Percentiles rank a stretch among this genome's conserved stretches.
phyloP scores from a whole-genome alignment of 2,113 vertebrate genomes.

The Sander lucioperca region DNA sequence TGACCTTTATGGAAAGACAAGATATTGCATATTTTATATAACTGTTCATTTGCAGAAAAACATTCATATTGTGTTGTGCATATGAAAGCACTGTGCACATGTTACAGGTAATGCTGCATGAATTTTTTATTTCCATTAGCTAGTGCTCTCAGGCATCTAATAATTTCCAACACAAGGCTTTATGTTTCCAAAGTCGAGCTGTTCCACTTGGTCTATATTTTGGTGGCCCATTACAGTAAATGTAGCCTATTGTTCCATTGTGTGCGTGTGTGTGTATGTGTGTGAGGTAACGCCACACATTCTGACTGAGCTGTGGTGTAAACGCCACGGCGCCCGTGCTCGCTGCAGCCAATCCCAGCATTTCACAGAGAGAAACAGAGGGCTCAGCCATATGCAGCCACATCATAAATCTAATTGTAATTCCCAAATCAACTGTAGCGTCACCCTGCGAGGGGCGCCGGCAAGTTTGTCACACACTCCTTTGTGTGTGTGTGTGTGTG shows the following conservation, averaged over 20 bases:
- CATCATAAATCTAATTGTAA: conserved; percentile 90
- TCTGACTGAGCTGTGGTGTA: conserved; percentile 67
- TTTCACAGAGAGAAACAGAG: conserved; percentile 78
- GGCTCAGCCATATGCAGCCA: conserved; percentile 84
- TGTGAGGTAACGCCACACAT: conserved; percentile 69
- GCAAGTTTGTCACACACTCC: conserved; percentile 73
- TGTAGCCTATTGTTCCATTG: conserved; percentile 76
- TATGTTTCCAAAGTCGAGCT: conserved; percentile 67
- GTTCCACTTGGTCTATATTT: conserved; percentile 70
- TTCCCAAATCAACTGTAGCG: conserved; percentile 84
- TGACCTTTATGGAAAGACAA: background rate
- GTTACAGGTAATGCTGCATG: conserved; percentile 53
- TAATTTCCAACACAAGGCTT: conserved; percentile 71
- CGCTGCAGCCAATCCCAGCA: conserved; percentile 65
- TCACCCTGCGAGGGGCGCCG: conserved; percentile 70
- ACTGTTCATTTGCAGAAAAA: background rate
- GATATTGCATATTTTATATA: background rate
- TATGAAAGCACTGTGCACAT: conserved; percentile 2
- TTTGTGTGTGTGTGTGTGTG: conserved; percentile 54
- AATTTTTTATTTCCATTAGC: conserved; percentile 61
- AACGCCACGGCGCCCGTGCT: conserved; percentile 74
- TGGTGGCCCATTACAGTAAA: conserved; percentile 74
- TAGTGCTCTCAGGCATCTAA: conserved; percentile 52
- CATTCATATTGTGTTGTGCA: conserved; percentile 6
- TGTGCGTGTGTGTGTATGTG: conserved; percentile 52